A percentile compares a stretch with the other conserved stretches of the same genome.
Conservation (phyloP, 2,113 vertebrate genomes). For the Embiotoca jacksoni region DNA sequence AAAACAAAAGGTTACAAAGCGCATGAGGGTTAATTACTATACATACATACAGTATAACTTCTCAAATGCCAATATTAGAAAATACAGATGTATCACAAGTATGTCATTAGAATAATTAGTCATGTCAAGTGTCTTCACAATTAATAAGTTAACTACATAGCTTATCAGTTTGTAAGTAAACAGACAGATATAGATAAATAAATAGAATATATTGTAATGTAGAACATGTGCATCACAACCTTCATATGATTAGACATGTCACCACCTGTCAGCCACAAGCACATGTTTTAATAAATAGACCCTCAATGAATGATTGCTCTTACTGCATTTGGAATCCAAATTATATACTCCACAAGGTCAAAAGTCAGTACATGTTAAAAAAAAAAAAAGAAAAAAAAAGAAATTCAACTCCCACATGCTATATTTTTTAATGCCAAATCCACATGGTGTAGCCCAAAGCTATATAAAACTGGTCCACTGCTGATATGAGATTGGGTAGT, state of each 20-base stretch:
- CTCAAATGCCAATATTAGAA: no score
- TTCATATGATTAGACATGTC: slow-evolving; percentile 8
- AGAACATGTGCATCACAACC: not conserved
- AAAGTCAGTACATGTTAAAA: slow-evolving; percentile 22
- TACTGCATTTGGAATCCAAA: slow-evolving; percentile 58
- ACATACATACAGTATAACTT: no score
- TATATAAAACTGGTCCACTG: slow-evolving; percentile 36
- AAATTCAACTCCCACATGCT: slow-evolving; percentile 55
- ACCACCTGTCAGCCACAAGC: slow-evolving; percentile 25
- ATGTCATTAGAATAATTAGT: no score
- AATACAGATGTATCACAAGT: not conserved
- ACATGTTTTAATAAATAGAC: slow-evolving; percentile 19
- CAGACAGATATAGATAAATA: not conserved
- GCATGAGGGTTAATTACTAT: not conserved
- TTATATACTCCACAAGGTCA: slow-evolving; percentile 53
- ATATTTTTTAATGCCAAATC: slow-evolving; percentile 65
- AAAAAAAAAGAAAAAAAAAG: slow-evolving; percentile 18
- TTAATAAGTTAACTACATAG: no score
- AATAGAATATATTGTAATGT: no score
- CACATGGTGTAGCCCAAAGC: slow-evolving; percentile 63
- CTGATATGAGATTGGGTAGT: slow-evolving; percentile 24
- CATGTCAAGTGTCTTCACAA: no score
- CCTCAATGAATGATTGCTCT: slow-evolving; percentile 27
- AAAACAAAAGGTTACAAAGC: not conserved
- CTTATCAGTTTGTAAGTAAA: not conserved